These are phyloP conservation scores for Lytechinus pictus DNA, from an alignment of 35 echinoderm and acorn worm genomes.

Conservation along the genomic window DNA sequence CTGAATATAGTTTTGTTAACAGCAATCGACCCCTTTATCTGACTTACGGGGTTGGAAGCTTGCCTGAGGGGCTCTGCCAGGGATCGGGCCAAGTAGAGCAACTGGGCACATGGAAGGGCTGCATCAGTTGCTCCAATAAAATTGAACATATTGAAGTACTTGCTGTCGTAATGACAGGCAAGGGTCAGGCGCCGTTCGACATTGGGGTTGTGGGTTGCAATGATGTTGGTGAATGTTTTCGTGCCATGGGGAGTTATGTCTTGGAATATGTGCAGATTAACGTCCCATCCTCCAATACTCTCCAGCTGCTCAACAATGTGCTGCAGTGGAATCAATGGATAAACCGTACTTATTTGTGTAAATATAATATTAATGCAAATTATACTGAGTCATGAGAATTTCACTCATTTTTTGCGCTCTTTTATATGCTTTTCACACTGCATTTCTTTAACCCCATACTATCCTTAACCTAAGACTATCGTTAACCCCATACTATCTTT, in stretches of 20 bases:
- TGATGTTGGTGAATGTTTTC: constrained; percentile 77
- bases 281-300: constrained; percentile 69
- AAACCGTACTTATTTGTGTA: no score
- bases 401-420: no score
- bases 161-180: constrained; percentile 93
- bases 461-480: no score
- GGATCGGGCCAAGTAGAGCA: constrained; percentile 70
- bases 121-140: constrained; percentile 97
- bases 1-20: no score
- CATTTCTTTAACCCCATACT: no score
- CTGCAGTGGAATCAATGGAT: no score
- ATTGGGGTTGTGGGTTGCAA: constrained; percentile 71
- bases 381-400: no score
- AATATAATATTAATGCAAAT: no score
- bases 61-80: constrained; percentile 28
- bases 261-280: constrained; percentile 65
- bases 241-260: constrained; percentile 53
- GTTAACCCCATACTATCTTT: no score
- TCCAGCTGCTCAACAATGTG: constrained; percentile 68
- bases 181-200: constrained; percentile 73
- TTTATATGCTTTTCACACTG: no score
- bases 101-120: constrained; percentile 88
- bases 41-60: constrained; percentile 34
- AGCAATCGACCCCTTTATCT: no score
- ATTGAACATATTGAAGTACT: constrained; percentile 65